These are phyloP conservation scores for Notodonta dromedarius DNA, from an alignment of 2,888 invertebrate genomes.

Conservation along the genomic window DNA sequence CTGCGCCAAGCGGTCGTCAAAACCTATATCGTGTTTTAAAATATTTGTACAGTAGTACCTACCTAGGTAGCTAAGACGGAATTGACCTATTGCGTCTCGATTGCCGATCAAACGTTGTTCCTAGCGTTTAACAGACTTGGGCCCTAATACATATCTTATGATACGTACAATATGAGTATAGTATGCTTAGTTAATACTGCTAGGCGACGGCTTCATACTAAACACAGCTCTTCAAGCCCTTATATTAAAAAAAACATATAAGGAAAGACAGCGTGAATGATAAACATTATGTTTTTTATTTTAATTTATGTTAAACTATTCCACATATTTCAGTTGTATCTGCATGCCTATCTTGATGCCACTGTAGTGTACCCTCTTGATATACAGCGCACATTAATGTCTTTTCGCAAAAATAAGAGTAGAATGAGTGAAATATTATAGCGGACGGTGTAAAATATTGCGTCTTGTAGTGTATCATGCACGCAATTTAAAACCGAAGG, in stretches of 20 bases:
- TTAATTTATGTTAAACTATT: slow-evolving; percentile 30
- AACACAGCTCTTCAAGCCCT: too few relatives aligned
- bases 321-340: slow-evolving; percentile 27
- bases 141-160: too few relatives aligned
- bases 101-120: too few relatives aligned
- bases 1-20: too few relatives aligned
- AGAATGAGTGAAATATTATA: slow-evolving; percentile 63
- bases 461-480: slow-evolving; percentile 62
- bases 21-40: too few relatives aligned
- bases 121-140: too few relatives aligned
- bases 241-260: not conserved
- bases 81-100: too few relatives aligned
- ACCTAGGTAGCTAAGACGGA: too few relatives aligned
- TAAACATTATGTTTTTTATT: not conserved
- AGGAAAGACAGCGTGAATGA: slow-evolving; percentile 1
- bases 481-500: slow-evolving; percentile 55
- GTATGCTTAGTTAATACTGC: too few relatives aligned
- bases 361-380: slow-evolving; percentile 23
- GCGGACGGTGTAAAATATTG: slow-evolving; percentile 63
- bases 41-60: too few relatives aligned
- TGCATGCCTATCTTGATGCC: slow-evolving; percentile 22
- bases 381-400: slow-evolving; percentile 32
- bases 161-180: too few relatives aligned
- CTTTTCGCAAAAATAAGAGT: slow-evolving; percentile 37
- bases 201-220: too few relatives aligned